Percentiles rank a stretch among this genome's conserved stretches.
These are phyloP conservation scores for Palythoa heliodiscus DNA, from an alignment of 92 coral and sea anemone genomes.

Conservation along the genomic window DNA sequence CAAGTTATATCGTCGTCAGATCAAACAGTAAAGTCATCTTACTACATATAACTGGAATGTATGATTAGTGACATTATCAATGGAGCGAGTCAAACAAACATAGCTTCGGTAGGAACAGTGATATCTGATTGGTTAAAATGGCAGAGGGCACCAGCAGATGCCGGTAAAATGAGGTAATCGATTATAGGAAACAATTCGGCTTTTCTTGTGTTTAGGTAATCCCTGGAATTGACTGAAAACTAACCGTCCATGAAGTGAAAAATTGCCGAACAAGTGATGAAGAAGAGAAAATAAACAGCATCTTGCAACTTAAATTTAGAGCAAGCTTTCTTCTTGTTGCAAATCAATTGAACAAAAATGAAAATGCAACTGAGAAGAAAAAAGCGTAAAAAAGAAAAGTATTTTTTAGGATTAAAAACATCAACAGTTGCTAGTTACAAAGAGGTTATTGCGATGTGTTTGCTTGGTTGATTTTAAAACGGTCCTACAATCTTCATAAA, in stretches of 20 bases:
- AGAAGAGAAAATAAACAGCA: not conserved
- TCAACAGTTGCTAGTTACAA: not conserved
- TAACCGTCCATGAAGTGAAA: constrained; percentile 10
- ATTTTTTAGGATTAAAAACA: not conserved
- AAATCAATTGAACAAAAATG: not conserved
- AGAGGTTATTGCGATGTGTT: not conserved
- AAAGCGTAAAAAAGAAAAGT: not conserved
- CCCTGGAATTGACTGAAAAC: constrained; percentile 31
- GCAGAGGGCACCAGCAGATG: constrained; percentile 63
- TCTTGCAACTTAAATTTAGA: too few relatives aligned
- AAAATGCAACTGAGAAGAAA: not conserved
- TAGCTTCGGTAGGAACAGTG: not conserved
- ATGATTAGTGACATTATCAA: constrained; percentile 24
- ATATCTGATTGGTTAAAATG: constrained; percentile 42
- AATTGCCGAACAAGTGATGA: constrained; percentile 2
- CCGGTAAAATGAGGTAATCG: constrained; percentile 84
- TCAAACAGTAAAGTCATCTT: constrained; percentile 35
- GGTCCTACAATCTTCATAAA: not conserved
- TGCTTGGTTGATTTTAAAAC: not conserved
- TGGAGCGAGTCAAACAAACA: constrained; percentile 58
- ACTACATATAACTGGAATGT: constrained; percentile 56
- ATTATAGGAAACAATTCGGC: constrained; percentile 33
- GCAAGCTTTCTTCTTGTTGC: not conserved
- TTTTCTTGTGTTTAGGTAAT: constrained; percentile 49
- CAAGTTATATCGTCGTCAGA: constrained; percentile 8